These are phyloP conservation scores for Holcopasites calliopsidis DNA, from an alignment of 1,140 invertebrate species.

Conservation along the genomic window DNA sequence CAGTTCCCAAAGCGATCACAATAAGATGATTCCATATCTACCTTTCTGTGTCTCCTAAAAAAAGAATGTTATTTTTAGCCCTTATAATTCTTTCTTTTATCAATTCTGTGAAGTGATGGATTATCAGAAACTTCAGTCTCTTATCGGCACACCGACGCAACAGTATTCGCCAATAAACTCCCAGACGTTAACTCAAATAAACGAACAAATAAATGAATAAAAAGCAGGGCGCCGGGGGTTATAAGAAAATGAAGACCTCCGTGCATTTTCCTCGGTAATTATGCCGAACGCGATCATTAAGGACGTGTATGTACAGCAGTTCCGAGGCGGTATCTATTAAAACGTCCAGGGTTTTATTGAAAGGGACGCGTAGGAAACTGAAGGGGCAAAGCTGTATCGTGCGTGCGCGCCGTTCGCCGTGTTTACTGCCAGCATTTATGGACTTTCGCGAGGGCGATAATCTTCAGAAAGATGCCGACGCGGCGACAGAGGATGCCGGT, in stretches of 20 bases:
- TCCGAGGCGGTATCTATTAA: background rate
- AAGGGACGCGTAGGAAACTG: background rate
- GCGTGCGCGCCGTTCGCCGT: background rate
- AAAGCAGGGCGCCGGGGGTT: background rate
- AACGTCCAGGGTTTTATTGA: background rate
- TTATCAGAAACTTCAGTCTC: too few relatives aligned
- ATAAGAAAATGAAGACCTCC: background rate
- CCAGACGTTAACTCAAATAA: too few relatives aligned
- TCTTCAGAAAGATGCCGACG: constrained; percentile 13
- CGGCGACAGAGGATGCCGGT: background rate
- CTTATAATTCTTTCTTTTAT: too few relatives aligned
- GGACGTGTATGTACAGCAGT: background rate
- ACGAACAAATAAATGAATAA: background rate
- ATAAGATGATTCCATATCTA: too few relatives aligned
- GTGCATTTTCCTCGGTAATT: background rate
- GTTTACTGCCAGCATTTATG: constrained; percentile 10
- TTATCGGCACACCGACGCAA: too few relatives aligned
- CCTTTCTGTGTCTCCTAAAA: too few relatives aligned
- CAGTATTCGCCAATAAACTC: too few relatives aligned
- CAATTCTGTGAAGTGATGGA: too few relatives aligned
- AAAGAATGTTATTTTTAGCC: too few relatives aligned
- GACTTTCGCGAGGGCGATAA: constrained; percentile 18
- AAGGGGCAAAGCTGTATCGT: background rate
- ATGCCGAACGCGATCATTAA: too few relatives aligned
- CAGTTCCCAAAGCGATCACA: too few relatives aligned